Conservation (phyloP, 2,113 vertebrate species). For the Zosterops hypoxanthus region DNA sequence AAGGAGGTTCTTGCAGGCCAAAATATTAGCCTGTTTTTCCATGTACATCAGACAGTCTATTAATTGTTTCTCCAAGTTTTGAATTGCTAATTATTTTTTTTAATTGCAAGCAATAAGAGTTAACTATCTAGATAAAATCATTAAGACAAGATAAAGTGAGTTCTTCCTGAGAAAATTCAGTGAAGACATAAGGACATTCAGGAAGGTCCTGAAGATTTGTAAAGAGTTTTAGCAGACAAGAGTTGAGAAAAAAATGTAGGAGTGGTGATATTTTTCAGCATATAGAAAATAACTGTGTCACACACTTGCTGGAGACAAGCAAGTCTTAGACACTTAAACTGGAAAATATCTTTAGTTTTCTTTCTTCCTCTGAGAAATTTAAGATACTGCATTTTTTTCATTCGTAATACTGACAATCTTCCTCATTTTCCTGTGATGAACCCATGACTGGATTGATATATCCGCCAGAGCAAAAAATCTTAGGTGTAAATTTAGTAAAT, state of each 20-base stretch:
- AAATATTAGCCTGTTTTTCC: not conserved
- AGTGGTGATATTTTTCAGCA: not conserved
- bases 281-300: not conserved
- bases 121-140: not conserved
- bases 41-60: not conserved
- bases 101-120: not conserved
- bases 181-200: not conserved
- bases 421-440: not conserved
- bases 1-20: not conserved
- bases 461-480: not conserved
- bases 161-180: not conserved
- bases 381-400: not conserved
- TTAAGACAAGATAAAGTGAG: not conserved
- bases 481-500: not conserved
- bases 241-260: not conserved
- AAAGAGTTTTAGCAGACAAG: not conserved
- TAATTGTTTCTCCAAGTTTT: not conserved
- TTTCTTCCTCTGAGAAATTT: not conserved
- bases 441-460: not conserved
- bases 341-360: not conserved
- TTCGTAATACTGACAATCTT: not conserved
- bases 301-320: not conserved
- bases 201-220: not conserved
- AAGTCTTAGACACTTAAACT: not conserved
- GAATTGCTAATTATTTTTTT: not conserved